Evolutionary conservation across 2,113 vertebrate species (phyloP).

Genomic region (Urocynchramus pylzowi): DNA sequence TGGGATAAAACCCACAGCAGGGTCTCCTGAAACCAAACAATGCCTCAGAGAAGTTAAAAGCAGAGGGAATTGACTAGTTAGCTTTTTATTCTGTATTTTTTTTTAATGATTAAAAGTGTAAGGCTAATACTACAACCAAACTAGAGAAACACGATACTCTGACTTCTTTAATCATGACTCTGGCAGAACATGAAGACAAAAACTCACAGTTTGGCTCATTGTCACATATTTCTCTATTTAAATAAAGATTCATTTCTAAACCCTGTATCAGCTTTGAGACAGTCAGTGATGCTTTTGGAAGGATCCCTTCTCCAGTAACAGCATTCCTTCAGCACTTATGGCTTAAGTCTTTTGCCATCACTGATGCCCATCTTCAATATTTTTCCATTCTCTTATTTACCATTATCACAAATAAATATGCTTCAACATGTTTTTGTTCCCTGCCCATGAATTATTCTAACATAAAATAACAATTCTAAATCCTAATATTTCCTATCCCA

Average conservation of each 20-base stretch:
- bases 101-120: background rate
- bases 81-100: background rate
- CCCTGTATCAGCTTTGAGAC: background rate
- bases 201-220: background rate
- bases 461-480: background rate
- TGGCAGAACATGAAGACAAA: background rate
- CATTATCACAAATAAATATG: background rate
- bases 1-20: background rate
- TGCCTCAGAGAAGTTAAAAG: background rate
- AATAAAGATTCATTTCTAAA: background rate
- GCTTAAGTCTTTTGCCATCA: background rate
- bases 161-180: background rate
- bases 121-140: background rate
- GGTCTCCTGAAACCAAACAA: background rate
- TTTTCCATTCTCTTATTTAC: background rate
- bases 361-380: background rate
- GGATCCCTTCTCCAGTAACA: background rate
- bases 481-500: background rate
- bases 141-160: background rate
- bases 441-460: background rate
- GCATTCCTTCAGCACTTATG: rapidly evolving
- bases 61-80: background rate
- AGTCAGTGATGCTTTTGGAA: background rate
- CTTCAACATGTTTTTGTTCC: background rate
- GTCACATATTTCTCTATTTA: background rate